These are phyloP conservation scores for Andricus quercusramuli DNA, from an alignment of 2,888 invertebrate genomes.

Conservation along the genomic window DNA sequence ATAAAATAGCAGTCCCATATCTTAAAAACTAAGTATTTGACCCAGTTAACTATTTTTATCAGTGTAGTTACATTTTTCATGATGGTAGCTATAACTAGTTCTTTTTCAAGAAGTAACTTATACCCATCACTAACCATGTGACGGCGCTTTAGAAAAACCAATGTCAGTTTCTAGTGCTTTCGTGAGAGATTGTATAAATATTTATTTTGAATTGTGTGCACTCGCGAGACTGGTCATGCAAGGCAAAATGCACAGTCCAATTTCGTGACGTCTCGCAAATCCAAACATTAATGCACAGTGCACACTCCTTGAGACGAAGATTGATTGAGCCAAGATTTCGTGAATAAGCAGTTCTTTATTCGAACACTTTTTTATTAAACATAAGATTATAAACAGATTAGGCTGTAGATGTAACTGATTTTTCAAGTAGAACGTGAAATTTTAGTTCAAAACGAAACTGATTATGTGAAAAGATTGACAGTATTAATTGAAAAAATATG, in stretches of 20 bases:
- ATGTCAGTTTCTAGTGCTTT: slow-evolving; percentile 15
- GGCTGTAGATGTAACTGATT: neutral
- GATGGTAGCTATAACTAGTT: too few relatives aligned
- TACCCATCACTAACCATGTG: neutral
- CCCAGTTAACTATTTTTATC: too few relatives aligned
- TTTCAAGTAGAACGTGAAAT: neutral
- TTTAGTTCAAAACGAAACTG: too few relatives aligned
- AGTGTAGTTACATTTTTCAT: too few relatives aligned
- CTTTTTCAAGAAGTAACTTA: too few relatives aligned
- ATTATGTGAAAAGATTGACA: too few relatives aligned
- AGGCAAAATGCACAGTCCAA: slow-evolving; percentile 24
- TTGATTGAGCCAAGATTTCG: slow-evolving; percentile 10
- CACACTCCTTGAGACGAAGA: slow-evolving; percentile 3
- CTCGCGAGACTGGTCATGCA: slow-evolving; percentile 28
- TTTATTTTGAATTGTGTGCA: slow-evolving; percentile 24
- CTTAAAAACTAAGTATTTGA: too few relatives aligned
- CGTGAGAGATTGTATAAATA: slow-evolving; percentile 22
- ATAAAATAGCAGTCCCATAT: too few relatives aligned
- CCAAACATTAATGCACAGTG: neutral
- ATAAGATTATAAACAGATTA: neutral
- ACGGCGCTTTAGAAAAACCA: slow-evolving; percentile 9
- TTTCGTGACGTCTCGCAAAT: slow-evolving; percentile 15
- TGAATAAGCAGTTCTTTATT: slow-evolving; percentile 11
- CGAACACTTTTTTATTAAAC: neutral
- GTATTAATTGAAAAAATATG: too few relatives aligned